Base-by-base conservation (phyloP, 2,888 invertebrate species). In the Gisinianus flammeolus region DNA sequence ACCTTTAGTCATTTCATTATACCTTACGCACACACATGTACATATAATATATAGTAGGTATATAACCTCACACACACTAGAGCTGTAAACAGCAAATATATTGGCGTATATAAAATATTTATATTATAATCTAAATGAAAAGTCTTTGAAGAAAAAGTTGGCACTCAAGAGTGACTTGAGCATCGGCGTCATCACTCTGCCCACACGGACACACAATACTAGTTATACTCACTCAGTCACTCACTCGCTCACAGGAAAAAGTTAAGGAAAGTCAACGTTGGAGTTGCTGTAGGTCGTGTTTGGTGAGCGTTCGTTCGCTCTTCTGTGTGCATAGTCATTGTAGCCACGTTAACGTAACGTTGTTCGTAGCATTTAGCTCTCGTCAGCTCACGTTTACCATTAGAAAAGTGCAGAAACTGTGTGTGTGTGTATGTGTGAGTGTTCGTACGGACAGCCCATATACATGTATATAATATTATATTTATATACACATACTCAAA, bases 201-300 rank as follows among this genome's bases (percentile, higher is more conserved):
- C 71, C 56, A 71, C 56, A 71, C 56, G 52, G 28, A 44, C 71
- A 54, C 69, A 69, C 6, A 24, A 69, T 69, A 44, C 26, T 3
- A 24, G 22, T 19, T 16, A 16, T 69, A 24, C 52, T 24, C n/a
- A 31, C 26, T 26, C 56, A 44, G 8, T 44, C 56, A n/a, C 58
- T 24, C 58, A 24, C n/a, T 24, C 58, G 10, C 58, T 58, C 10
- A n/a, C 10, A 56, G 33, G 68, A 33, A 33, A 31, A 58, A 58
- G 58, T 58, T 58, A 35, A 68, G 68, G 71, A 54, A 71, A 71
- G 71, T 71, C 71, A 71, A 56, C 24, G 69, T 69, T 69, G 24
- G 52, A 54, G 71, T 71, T 71, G 71, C 30, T 54, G 28, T 71
- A 71, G 71, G 71, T 71, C 71, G 71, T 71, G 71, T 71, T 54